These are phyloP conservation scores for Xerus inauris DNA, from an alignment of 2,113 vertebrate species.

Conservation along the genomic window DNA sequence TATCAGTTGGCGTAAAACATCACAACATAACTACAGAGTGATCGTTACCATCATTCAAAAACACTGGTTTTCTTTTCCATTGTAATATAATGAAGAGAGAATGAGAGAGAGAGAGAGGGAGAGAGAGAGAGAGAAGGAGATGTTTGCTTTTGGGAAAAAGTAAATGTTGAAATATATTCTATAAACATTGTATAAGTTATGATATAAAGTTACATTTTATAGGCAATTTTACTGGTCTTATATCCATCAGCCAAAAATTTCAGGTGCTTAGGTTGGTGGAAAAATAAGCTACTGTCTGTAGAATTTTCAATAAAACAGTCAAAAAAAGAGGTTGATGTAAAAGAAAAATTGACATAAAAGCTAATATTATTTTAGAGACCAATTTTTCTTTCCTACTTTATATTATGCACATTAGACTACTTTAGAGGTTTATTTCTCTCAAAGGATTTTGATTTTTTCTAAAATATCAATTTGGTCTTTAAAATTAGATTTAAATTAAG, in stretches of 20 bases:
- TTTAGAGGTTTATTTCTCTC: slow-evolving; percentile 74
- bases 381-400: slow-evolving; percentile 62
- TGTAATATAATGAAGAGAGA: slow-evolving; percentile 42
- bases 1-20: neutral
- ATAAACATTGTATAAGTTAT: slow-evolving; percentile 84
- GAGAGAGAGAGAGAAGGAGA: neutral
- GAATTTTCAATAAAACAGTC: slow-evolving; percentile 86
- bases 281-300: slow-evolving; percentile 89
- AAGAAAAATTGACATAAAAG: slow-evolving; percentile 84
- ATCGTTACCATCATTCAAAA: slow-evolving; percentile 55
- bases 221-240: slow-evolving; percentile 84
- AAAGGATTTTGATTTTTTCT: slow-evolving; percentile 64
- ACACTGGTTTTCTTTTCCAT: slow-evolving; percentile 68
- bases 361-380: slow-evolving; percentile 82
- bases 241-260: slow-evolving; percentile 87
- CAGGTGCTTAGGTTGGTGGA: slow-evolving; percentile 86
- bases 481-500: slow-evolving; percentile 37
- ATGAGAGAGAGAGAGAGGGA: no score
- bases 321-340: slow-evolving; percentile 79
- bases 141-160: slow-evolving; percentile 76
- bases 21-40: neutral
- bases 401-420: slow-evolving; percentile 67
- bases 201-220: slow-evolving; percentile 85
- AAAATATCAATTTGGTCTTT: slow-evolving; percentile 61
- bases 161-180: slow-evolving; percentile 75